Evolutionary conservation across 2,113 vertebrate genomes (phyloP).

Genomic region (Psephotus haematonotus): DNA sequence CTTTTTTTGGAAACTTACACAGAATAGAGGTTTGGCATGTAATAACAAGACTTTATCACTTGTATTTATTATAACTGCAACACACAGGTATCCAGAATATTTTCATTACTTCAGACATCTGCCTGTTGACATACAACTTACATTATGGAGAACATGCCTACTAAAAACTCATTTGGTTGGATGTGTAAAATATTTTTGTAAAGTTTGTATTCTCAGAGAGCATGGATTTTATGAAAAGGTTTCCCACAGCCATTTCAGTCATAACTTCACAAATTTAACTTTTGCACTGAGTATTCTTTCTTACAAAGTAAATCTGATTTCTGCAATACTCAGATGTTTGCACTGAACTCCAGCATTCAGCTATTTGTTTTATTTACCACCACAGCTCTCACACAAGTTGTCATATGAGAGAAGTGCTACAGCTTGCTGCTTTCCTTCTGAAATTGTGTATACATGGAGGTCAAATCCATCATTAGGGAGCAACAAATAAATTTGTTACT

Average conservation of each 20-base stretch:
- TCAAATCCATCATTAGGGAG: neutral
- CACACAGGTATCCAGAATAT: neutral
- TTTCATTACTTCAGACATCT: slow-evolving; percentile 39
- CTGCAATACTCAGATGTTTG: neutral
- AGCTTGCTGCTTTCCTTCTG: neutral
- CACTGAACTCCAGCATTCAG: neutral
- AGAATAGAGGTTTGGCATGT: neutral
- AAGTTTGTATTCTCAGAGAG: neutral
- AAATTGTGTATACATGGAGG: neutral
- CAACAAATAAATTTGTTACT: neutral
- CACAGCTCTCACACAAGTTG: neutral
- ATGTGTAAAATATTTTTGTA: neutral
- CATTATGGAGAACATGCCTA: neutral
- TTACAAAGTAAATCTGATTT: neutral
- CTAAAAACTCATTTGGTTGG: neutral
- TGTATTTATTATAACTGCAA: neutral
- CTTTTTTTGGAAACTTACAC: neutral
- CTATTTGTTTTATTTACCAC: neutral
- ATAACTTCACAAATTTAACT: neutral
- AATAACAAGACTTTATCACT: neutral
- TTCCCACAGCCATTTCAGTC: neutral
- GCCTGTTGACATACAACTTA: neutral
- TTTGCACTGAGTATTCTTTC: neutral
- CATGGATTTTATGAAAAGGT: neutral
- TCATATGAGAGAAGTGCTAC: neutral